A percentile compares a stretch with the other conserved stretches of the same genome.
Conservation (phyloP, 1,140 invertebrate genomes). For the Asbolus verrucosus region DNA sequence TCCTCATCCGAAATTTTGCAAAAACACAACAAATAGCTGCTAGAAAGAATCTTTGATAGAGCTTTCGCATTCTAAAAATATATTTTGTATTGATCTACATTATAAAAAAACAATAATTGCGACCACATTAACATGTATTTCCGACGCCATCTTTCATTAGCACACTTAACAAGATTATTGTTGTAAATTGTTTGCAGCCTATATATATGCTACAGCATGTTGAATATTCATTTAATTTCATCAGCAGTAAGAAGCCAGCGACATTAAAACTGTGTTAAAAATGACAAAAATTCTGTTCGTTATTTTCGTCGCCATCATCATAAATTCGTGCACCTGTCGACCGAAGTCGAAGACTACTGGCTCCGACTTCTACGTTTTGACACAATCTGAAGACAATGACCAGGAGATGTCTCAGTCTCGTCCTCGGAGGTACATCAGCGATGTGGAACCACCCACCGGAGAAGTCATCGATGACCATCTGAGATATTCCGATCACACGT, state of each 20-base stretch:
- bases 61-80: constrained; percentile 1
- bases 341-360: not conserved
- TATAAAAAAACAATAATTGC: too few species aligned
- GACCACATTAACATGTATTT: not conserved
- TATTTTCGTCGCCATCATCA: not conserved
- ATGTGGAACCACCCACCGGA: constrained; percentile 11
- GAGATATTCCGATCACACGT: constrained; percentile 3
- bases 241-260: too few species aligned
- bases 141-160: not conserved
- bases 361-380: not conserved
- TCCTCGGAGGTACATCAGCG: constrained; percentile 4
- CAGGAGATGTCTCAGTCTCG: too few species aligned
- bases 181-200: constrained; percentile 1
- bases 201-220: constrained; percentile 1
- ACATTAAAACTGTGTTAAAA: constrained; percentile 7
- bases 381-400: not conserved
- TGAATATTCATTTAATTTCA: not conserved
- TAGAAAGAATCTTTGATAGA: too few species aligned
- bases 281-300: not conserved
- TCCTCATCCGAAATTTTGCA: too few species aligned
- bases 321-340: not conserved
- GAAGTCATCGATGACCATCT: constrained; percentile 12
- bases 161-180: constrained; percentile 9
- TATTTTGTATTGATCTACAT: constrained; percentile 12
- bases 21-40: too few species aligned